These are phyloP conservation scores for Lasiommata megera DNA, from an alignment of 2,888 invertebrate genomes.

Conservation along the genomic window DNA sequence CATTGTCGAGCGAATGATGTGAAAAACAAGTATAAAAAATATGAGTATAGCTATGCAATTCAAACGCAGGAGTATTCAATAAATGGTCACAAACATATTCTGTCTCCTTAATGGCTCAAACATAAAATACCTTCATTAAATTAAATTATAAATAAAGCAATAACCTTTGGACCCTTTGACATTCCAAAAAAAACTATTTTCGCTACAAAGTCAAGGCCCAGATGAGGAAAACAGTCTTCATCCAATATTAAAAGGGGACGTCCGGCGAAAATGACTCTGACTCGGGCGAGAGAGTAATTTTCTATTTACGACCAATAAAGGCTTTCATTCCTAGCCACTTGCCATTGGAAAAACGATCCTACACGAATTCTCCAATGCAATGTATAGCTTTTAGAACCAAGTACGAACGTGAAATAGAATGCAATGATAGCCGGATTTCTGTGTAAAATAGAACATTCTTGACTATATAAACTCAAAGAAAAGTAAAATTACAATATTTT, in stretches of 20 bases:
- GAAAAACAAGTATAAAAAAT: no score
- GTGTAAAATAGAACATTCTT: no score
- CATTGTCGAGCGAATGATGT: no score
- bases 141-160: background rate
- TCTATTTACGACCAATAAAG: constrained; percentile 68
- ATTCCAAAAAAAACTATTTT: constrained; percentile 2
- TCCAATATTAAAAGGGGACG: constrained; percentile 46
- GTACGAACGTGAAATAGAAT: constrained; percentile 17
- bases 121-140: no score
- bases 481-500: no score
- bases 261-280: constrained; percentile 52
- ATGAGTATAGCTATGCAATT: no score
- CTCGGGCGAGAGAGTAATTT: constrained; percentile 55
- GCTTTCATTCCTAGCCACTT: constrained; percentile 62
- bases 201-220: background rate
- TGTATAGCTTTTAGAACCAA: constrained; percentile 20
- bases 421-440: no score
- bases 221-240: constrained; percentile 20
- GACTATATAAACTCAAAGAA: no score
- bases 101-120: no score
- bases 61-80: no score
- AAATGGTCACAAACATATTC: no score
- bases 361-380: constrained; percentile 19
- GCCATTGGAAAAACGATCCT: constrained; percentile 56
- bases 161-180: background rate